phyloP scores from a whole-genome alignment of 2,797 vertebrate genomes.

The Syngnathus acus region DNA sequence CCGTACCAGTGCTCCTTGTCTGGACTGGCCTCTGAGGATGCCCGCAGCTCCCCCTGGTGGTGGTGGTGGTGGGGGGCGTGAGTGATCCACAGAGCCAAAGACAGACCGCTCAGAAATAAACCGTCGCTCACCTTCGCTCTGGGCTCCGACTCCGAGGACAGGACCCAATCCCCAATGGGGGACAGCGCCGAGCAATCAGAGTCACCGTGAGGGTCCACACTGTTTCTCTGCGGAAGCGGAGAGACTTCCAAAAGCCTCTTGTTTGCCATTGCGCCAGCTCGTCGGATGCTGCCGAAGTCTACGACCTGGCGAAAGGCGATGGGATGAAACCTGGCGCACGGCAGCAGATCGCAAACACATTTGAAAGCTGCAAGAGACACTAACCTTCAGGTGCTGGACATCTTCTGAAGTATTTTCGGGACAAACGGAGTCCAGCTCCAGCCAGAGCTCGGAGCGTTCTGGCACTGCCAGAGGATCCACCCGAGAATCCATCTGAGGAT shows the following conservation, averaged over 20 bases:
- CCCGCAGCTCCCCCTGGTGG: constrained; percentile 11
- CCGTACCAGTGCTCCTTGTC: constrained; percentile 82
- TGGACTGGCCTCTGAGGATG: constrained; percentile 34
- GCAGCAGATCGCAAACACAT: background rate
- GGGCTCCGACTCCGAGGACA: constrained; percentile 46
- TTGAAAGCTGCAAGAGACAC: background rate
- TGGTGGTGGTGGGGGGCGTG: background rate
- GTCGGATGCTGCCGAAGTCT: constrained; percentile 57
- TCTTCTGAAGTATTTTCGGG: constrained; percentile 76
- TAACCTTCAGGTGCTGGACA: constrained; percentile 74
- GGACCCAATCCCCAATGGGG: constrained; percentile 37
- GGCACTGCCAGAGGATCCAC: constrained; percentile 65
- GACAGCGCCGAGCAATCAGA: constrained; percentile 59
- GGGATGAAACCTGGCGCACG: background rate
- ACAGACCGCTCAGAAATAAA: background rate
- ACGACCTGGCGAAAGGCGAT: constrained; percentile 40
- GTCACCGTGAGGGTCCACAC: constrained; percentile 21
- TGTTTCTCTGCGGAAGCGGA: background rate
- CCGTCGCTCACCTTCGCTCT: constrained; percentile 40
- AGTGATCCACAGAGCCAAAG: background rate
- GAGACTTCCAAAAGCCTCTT: background rate
- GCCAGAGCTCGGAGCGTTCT: constrained; percentile 83
- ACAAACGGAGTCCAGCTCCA: constrained; percentile 77
- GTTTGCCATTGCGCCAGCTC: background rate
- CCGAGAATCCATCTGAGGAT: background rate